Evolutionary conservation across 2,888 invertebrate species (phyloP).

Genomic region (Linnaemya vulpina): DNA sequence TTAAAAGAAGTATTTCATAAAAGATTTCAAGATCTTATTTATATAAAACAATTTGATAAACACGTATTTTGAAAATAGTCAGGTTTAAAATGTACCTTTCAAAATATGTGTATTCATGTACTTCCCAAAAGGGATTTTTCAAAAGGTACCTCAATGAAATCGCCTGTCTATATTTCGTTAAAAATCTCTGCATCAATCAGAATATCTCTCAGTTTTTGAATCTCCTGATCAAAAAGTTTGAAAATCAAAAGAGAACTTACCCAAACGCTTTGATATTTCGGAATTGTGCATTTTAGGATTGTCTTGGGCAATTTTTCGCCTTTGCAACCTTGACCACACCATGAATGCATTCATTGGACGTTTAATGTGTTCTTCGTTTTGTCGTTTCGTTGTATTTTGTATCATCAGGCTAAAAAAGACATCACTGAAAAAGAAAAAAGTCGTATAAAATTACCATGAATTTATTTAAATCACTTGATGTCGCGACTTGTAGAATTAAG

Average conservation of each 20-base stretch:
- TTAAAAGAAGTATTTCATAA: no score
- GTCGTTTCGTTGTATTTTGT: conserved; percentile 83
- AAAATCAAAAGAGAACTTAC: conserved; percentile 84
- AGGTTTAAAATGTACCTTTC: no score
- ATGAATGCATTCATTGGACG: conserved; percentile 99
- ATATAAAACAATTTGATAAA: no score
- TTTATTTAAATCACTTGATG: neutral
- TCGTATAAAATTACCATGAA: neutral
- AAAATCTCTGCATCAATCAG: no score
- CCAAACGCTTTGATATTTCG: conserved; percentile 96
- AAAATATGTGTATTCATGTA: no score
- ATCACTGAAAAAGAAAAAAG: conserved; percentile 76
- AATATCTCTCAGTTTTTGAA: no score
- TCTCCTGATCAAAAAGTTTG: neutral
- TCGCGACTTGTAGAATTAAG: neutral
- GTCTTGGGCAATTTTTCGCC: conserved; percentile 97
- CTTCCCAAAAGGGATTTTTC: neutral
- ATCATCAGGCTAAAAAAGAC: conserved; percentile 83
- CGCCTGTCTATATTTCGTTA: no score
- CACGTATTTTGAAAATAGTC: no score
- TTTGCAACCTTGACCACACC: conserved; percentile 97
- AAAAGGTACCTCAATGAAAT: neutral
- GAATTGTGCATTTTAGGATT: conserved; percentile 99
- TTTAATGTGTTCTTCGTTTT: conserved; percentile 95
- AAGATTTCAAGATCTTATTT: no score